Conservation (phyloP, 2,888 invertebrate species). For the Caenorhabditis auriculariae region DNA sequence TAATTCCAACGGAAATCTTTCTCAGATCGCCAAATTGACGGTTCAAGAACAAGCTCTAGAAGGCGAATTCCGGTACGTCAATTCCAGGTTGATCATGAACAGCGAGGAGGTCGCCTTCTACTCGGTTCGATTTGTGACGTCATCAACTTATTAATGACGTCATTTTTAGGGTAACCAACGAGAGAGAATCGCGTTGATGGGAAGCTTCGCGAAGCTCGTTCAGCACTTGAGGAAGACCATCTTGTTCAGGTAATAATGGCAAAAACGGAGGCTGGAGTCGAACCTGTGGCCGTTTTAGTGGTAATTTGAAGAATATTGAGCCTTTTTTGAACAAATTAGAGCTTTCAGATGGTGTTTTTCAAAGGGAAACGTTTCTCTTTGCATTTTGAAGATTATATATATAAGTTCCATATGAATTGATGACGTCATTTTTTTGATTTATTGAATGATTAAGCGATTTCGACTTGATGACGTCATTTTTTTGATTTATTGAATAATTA, state of each 20-base stretch:
- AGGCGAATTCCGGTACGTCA: conserved; percentile 95
- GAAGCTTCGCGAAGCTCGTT: conserved; percentile 83
- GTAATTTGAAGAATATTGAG: too few species aligned
- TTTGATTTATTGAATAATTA: too few species aligned
- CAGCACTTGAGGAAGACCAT: conserved; percentile 54
- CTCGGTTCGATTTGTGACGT: conserved; percentile 60
- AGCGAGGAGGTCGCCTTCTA: conserved; percentile 85
- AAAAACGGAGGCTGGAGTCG: too few species aligned
- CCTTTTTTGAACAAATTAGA: too few species aligned
- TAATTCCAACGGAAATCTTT: background rate
- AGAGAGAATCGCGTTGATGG: conserved; percentile 82
- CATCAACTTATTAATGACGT: background rate
- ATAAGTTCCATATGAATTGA: too few species aligned
- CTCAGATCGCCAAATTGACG: conserved; percentile 75
- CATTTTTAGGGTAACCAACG: conserved; percentile 65
- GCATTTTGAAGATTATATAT: too few species aligned
- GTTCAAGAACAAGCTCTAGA: conserved; percentile 92
- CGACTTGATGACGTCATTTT: too few species aligned
- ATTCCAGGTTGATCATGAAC: conserved; percentile 92
- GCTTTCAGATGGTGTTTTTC: too few species aligned
- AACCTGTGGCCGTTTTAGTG: too few species aligned
- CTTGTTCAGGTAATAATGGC: conserved; percentile 32
- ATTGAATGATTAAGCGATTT: too few species aligned
- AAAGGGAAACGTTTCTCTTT: too few species aligned
- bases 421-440: too few species aligned